Percentiles rank a stretch among this genome's conserved stretches.
Conservation (phyloP, 2,888 invertebrate genomes). For the Melitaea athalia region DNA sequence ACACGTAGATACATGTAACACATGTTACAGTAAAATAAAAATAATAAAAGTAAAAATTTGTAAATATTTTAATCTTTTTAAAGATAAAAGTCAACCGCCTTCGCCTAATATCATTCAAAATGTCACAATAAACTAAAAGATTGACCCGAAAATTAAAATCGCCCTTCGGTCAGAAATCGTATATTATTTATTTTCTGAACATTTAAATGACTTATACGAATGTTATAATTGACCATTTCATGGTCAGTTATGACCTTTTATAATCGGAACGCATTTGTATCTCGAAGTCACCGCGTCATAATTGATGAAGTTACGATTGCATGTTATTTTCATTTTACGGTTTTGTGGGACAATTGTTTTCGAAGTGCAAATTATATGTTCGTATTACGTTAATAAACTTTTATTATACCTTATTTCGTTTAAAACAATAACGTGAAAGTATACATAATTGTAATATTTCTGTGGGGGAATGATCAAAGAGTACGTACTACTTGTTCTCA, state of each 20-base stretch:
- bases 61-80: not conserved
- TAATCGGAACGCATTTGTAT: not conserved
- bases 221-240: not conserved
- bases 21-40: no score
- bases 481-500: not conserved
- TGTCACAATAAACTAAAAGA: slow-evolving; percentile 23
- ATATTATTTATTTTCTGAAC: slow-evolving; percentile 23
- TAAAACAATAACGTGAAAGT: slow-evolving; percentile 1
- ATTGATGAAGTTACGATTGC: slow-evolving; percentile 8
- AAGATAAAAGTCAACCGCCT: slow-evolving; percentile 3
- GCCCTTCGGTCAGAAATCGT: slow-evolving; percentile 33
- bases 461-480: not conserved
- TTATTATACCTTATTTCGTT: not conserved
- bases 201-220: slow-evolving; percentile 16
- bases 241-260: not conserved
- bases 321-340: slow-evolving; percentile 5
- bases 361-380: slow-evolving; percentile 7
- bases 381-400: slow-evolving; percentile 1
- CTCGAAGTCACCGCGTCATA: slow-evolving; percentile 1
- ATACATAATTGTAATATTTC: not conserved
- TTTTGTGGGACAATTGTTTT: slow-evolving; percentile 7
- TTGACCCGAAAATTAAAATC: slow-evolving; percentile 20
- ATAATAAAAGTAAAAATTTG: no score
- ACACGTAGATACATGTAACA: no score
- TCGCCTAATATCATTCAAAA: slow-evolving; percentile 1